Evolutionary conservation across 2,888 invertebrate species (phyloP).

Genomic region (Orthosia cruda): DNA sequence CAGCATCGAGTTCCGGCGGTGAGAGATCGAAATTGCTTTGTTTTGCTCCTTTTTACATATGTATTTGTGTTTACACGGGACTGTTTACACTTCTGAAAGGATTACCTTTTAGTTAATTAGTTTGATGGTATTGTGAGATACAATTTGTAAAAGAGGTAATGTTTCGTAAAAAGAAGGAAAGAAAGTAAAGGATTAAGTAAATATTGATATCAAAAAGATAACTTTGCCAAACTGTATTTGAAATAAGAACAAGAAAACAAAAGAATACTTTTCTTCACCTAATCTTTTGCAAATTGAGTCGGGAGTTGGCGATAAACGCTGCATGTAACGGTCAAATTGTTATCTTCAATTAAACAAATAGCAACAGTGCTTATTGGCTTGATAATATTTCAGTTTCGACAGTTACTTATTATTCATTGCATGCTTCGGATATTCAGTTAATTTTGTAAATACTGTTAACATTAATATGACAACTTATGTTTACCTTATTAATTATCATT

Average conservation of each 20-base stretch:
- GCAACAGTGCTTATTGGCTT: constrained; percentile 22
- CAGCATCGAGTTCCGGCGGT: constrained; percentile 76
- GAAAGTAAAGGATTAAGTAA: constrained; percentile 4
- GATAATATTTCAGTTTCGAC: constrained; percentile 25
- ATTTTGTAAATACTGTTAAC: constrained; percentile 3
- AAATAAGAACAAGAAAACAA: constrained; percentile 43
- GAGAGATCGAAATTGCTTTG: constrained; percentile 85
- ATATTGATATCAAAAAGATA: constrained; percentile 31
- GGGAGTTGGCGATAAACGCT: constrained; percentile 33
- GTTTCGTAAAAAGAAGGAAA: constrained; percentile 12
- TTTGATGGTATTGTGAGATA: background rate
- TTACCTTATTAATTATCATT: background rate
- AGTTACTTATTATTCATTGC: constrained; percentile 19
- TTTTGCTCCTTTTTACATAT: constrained; percentile 77
- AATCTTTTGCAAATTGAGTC: constrained; percentile 57
- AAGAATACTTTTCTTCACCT: constrained; percentile 34
- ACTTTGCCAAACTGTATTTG: constrained; percentile 24
- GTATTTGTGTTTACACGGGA: constrained; percentile 51
- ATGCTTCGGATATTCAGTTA: constrained; percentile 3
- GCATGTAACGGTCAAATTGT: constrained; percentile 47
- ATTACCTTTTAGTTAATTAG: constrained; percentile 35
- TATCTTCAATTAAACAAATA: constrained; percentile 23
- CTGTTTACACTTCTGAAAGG: constrained; percentile 61
- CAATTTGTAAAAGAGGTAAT: background rate
- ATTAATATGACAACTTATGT: background rate